A percentile compares a stretch with the other conserved stretches of the same genome.
Evolutionary conservation across 2,888 invertebrate genomes (phyloP).

Genomic region (Eupithecia pulchellata): DNA sequence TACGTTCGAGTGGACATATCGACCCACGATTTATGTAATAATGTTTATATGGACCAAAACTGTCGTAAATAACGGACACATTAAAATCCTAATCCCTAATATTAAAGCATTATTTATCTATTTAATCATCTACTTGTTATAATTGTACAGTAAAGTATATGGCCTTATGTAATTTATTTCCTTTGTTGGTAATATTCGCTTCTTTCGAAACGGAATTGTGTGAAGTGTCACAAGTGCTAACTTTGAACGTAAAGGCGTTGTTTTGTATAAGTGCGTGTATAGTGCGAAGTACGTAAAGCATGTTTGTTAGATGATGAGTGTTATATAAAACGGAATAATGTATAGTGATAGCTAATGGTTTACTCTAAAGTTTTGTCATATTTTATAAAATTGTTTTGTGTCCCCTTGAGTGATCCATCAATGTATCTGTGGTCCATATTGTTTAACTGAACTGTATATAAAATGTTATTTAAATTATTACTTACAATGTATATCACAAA

Average conservation of each 20-base stretch:
- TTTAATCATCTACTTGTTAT: conserved; percentile 83
- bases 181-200: conserved; percentile 73
- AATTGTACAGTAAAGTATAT: conserved; percentile 83
- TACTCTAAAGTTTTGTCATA: conserved; percentile 65
- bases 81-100: conserved; percentile 80
- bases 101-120: conserved; percentile 81
- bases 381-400: conserved; percentile 65
- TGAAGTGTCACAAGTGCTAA: conserved; percentile 54
- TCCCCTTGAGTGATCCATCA: conserved; percentile 68
- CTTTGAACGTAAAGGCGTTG: conserved; percentile 58
- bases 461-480: conserved; percentile 61
- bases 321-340: conserved; percentile 68
- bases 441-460: conserved; percentile 49
- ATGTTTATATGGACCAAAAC: conserved; percentile 85
- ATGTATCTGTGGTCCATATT: conserved; percentile 67
- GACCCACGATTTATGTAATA: conserved; percentile 77
- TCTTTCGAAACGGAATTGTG: conserved; percentile 70
- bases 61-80: conserved; percentile 82
- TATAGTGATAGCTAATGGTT: conserved; percentile 67
- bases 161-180: conserved; percentile 85
- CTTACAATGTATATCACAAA: conserved; percentile 64
- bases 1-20: conserved; percentile 59
- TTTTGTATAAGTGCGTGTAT: conserved; percentile 69
- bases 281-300: conserved; percentile 66
- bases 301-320: conserved; percentile 77